Percentiles rank a stretch among this genome's conserved stretches.
phyloP scores from a whole-genome alignment of 1,140 invertebrate species.

The Drosophila tristis region DNA sequence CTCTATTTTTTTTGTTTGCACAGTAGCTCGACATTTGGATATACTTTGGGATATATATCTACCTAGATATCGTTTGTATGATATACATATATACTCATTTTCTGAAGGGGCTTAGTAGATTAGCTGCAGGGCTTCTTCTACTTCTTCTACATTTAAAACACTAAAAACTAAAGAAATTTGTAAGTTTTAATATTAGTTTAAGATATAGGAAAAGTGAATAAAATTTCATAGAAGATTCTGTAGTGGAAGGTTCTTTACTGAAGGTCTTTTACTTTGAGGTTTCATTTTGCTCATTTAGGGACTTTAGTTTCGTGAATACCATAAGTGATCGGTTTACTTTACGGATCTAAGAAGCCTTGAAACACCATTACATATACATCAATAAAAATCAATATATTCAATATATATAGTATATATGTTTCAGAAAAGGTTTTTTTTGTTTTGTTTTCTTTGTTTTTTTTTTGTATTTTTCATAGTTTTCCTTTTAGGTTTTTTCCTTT shows the following conservation, averaged over 20 bases:
- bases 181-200: constrained; percentile 5
- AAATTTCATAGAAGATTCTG: too few species aligned
- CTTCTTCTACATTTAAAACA: constrained; percentile 36
- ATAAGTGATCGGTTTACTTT: constrained; percentile 13
- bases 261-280: constrained; percentile 58
- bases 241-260: constrained; percentile 79
- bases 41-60: background rate
- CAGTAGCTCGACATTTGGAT: constrained; percentile 63
- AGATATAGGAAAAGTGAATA: too few species aligned
- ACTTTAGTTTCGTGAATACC: constrained; percentile 61
- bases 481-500: constrained; percentile 18
- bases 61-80: constrained; percentile 25
- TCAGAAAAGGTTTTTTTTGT: constrained; percentile 43
- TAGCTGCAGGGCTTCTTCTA: constrained; percentile 57
- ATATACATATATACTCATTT: constrained; percentile 4
- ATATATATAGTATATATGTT: constrained; percentile 50
- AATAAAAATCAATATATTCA: constrained; percentile 47
- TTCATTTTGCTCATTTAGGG: constrained; percentile 40
- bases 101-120: constrained; percentile 40
- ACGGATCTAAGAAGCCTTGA: constrained; percentile 61
- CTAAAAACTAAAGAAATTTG: constrained; percentile 31
- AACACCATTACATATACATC: constrained; percentile 65
- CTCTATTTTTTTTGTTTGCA: constrained; percentile 28
- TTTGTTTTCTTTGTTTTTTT: constrained; percentile 13
- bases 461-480: constrained; percentile 23